Evolutionary conservation across 2,797 vertebrate genomes (phyloP), one percentile per base, ranked within the genome.

Genomic region (Ceyx erithaca): DNA sequence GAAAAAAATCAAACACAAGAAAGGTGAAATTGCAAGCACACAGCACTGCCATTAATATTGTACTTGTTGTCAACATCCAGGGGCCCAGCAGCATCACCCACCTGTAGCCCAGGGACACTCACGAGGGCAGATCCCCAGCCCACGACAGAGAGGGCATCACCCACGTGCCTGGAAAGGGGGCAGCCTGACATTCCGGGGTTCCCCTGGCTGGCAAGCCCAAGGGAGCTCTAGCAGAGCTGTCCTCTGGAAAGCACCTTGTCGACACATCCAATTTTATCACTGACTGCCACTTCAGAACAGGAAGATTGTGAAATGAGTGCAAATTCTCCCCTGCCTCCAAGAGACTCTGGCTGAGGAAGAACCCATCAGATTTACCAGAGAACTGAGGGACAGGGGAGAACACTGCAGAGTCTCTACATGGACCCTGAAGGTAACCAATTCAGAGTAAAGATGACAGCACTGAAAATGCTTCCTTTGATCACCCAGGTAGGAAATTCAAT

Each of bases 401-500:
- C 25, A 72, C 35, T 40, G 22, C 41, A 67, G 61, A 64, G 61
- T 23, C 30, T 62, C 86, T 54, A 15, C 21, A 15, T 83, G 51
- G 43, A 85, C 43, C 43, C 51, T 62, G 20, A 72, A 78, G 54
- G 51, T 58, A 83, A 68, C 41, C 40, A 54, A 77, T 22, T 83
- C 69, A 80, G 41, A 87, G 33, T 20, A 80, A 89, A 43, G 66
- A 80, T n/a, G 57, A 30, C 75, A 85, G 48, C 30, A 31, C 49
- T 67, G 63, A 48, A 6, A 90, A 69, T 14, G 51, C 28, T 80
- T 71, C 46, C 80, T 92, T 62, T 72, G 90, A 88, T 64, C 46
- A 12, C 46, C 68, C 68, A 73, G 64, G 49, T 45, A 81, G 80
- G 81, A 85, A 92, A 94, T 90, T 90, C 92, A 73, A 61, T 61